Base-by-base conservation (phyloP, 2,113 vertebrate species). In the Indicator maculatus region DNA sequence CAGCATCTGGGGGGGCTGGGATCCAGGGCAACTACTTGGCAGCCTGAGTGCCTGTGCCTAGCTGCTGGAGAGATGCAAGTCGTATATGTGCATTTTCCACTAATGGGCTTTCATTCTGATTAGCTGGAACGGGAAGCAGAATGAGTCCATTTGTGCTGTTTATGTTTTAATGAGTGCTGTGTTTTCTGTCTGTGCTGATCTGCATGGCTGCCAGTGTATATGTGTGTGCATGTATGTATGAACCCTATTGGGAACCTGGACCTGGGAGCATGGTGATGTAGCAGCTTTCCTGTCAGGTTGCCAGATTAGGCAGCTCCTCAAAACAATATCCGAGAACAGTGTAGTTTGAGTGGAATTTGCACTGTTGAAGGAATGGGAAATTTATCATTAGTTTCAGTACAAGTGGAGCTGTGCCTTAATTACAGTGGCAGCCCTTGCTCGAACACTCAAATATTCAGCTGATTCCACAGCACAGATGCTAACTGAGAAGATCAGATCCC, bases 191-290 rank as follows among this genome's bases (percentile, higher is more conserved):
- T 76, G 11, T 30, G 69, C 50, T 65, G 20, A 30, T 45, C 30
- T 66, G 4, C 14, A 39, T n/a, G 21, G 23, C 30, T 26, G 47
- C 26, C 0, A 3, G 10, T 30, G 11, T 27, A 53, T 9, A 41
- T 4, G 0, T 6, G 21, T 33, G 16, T 60, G 26, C 6, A 1
- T 12, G 4, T 30, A 30, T 69, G 14, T 30, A 11, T 7, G 12
- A 15, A n/a, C 55, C 17, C 41, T 60, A 1, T 28, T 55, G 33
- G 23, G 55, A 87, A 77, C 23, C 30, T 65, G 55, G 24, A 30
- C 12, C 9, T 16, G 44, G 56, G n/a, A 66, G 6, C 52, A 58
- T 23, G 39, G 63, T 47, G 33, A 11, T 70, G 52, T 31, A 78
- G 39, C 12, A 61, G 10, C 26, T 66, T 47, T 26, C 14, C 26